These are phyloP conservation scores for Patagioenas fasciata DNA, from an alignment of 2,113 vertebrate genomes.

Conservation along the genomic window DNA sequence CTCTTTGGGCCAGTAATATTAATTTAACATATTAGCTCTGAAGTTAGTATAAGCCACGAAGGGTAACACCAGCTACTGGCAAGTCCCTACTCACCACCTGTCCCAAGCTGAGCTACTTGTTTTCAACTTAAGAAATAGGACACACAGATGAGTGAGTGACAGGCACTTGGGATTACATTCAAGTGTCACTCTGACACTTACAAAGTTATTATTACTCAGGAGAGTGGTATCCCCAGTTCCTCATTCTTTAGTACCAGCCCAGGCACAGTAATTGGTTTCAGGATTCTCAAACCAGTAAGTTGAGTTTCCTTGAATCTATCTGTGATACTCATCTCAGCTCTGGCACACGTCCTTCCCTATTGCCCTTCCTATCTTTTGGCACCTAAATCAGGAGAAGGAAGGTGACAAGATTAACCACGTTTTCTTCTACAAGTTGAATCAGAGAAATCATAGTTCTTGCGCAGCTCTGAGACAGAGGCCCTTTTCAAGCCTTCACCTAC, in stretches of 20 bases:
- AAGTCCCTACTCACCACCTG: background rate
- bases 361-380: background rate
- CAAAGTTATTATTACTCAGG: background rate
- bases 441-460: background rate
- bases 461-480: background rate
- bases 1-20: background rate
- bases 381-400: background rate
- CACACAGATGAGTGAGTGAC: background rate
- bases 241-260: conserved; percentile 11
- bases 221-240: background rate
- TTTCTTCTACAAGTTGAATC: background rate
- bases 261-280: background rate
- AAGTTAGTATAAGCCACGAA: background rate
- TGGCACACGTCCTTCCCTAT: background rate
- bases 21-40: background rate
- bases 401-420: background rate
- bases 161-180: background rate
- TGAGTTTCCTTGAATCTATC: background rate
- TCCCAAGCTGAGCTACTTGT: background rate
- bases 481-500: background rate
- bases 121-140: background rate
- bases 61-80: background rate
- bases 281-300: conserved; percentile 19
- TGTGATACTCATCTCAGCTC: background rate
- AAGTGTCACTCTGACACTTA: background rate